These are phyloP conservation scores for Cephus pygmeus DNA, from an alignment of 2,888 invertebrate species.

Conservation along the genomic window DNA sequence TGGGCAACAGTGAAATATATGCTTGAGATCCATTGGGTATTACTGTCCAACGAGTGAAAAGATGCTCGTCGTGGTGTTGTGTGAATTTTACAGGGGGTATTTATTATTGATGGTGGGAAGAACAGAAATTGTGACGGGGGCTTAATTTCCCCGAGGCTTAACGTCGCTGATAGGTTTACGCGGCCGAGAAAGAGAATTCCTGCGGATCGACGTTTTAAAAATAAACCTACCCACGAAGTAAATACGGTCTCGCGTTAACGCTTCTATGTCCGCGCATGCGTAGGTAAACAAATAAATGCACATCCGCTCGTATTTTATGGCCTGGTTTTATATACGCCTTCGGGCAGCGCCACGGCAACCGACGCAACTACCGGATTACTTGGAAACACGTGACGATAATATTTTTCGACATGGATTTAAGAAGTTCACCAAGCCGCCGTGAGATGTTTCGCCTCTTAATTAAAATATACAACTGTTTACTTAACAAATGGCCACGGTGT, in stretches of 20 bases:
- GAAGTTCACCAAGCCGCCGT: constrained; percentile 19
- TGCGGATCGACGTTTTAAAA: not conserved
- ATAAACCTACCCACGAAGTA: not conserved
- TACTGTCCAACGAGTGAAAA: not conserved
- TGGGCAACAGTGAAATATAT: not conserved
- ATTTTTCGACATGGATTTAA: constrained; percentile 17
- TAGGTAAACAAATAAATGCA: constrained; percentile 7
- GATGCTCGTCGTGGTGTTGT: not conserved
- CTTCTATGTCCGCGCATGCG: constrained; percentile 1
- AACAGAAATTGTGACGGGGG: not conserved
- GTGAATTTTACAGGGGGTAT: not conserved
- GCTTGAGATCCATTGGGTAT: not conserved
- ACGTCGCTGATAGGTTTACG: not conserved
- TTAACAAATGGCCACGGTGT: constrained; percentile 29
- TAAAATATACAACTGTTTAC: constrained; percentile 32
- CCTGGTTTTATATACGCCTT: not conserved
- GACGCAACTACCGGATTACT: not conserved
- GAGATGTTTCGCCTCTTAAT: constrained; percentile 22
- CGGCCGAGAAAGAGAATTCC: not conserved
- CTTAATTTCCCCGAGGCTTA: not conserved
- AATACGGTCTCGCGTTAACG: constrained; percentile 7
- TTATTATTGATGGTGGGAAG: not conserved
- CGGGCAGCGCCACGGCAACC: not conserved
- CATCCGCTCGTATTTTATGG: constrained; percentile 4
- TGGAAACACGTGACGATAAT: constrained; percentile 19